Conservation (phyloP, 2,888 invertebrate genomes). For the Eupeodes luniger region DNA sequence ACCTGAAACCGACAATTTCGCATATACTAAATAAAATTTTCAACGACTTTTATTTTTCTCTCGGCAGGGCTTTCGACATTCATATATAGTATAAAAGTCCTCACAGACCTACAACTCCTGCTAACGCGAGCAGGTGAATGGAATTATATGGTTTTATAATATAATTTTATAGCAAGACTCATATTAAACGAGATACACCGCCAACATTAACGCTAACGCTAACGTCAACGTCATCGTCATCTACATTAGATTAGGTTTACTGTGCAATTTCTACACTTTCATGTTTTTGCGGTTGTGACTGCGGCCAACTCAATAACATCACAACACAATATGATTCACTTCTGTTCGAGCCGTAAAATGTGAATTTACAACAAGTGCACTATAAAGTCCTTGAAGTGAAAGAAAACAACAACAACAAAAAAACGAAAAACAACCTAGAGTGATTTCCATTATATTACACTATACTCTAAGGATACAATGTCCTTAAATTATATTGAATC, state of each 20-base stretch:
- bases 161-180: constrained; percentile 59
- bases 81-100: neutral
- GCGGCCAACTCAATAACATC: neutral
- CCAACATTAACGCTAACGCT: too few species aligned
- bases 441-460: constrained; percentile 39
- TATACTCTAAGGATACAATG: constrained; percentile 7
- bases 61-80: constrained; percentile 15
- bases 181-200: constrained; percentile 2
- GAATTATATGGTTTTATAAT: constrained; percentile 64
- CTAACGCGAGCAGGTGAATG: constrained; percentile 4
- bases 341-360: constrained; percentile 60
- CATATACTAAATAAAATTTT: constrained; percentile 67
- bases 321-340: constrained; percentile 39
- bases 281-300: neutral
- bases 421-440: constrained; percentile 31
- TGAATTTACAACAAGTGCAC: constrained; percentile 71
- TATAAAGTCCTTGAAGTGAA: constrained; percentile 49
- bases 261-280: constrained; percentile 41
- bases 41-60: constrained; percentile 50
- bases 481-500: constrained; percentile 47
- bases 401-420: constrained; percentile 15
- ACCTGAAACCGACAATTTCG: constrained; percentile 72
- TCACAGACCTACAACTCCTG: neutral
- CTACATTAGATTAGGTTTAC: constrained; percentile 65
- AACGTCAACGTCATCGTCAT: constrained; percentile 23